Evolutionary conservation across 1,140 invertebrate genomes (phyloP).

Genomic region (Campoletis sonorensis): DNA sequence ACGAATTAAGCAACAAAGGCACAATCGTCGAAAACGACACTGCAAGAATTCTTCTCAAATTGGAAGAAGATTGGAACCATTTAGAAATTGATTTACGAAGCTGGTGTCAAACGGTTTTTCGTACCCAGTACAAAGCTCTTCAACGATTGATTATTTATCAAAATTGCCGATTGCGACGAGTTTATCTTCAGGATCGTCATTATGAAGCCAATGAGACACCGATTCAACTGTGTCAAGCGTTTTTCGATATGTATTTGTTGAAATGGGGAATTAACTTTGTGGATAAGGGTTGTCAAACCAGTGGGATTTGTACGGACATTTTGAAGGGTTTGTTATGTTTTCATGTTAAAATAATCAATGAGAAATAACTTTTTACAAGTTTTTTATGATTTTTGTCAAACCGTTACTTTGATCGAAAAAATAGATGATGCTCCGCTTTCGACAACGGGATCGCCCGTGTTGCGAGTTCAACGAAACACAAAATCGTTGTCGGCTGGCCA

Average conservation of each 20-base stretch:
- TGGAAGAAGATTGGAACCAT: constrained; percentile 57
- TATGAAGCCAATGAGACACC: constrained; percentile 52
- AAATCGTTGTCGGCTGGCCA: not conserved
- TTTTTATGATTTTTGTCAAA: not conserved
- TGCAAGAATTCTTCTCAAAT: constrained; percentile 41
- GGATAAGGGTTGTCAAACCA: constrained; percentile 55
- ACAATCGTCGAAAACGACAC: constrained; percentile 20
- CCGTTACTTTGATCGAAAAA: not conserved
- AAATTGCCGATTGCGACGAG: constrained; percentile 53
- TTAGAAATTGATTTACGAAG: constrained; percentile 52
- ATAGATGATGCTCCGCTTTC: not conserved
- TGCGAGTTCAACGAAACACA: not conserved
- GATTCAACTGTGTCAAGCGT: constrained; percentile 48
- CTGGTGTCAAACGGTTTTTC: constrained; percentile 47
- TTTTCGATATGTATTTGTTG: constrained; percentile 50
- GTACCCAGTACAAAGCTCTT: constrained; percentile 48
- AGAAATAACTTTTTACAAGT: not conserved
- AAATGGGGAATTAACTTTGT: constrained; percentile 50
- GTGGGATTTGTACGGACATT: constrained; percentile 1
- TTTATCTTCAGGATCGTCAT: constrained; percentile 58
- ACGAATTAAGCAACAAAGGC: constrained; percentile 43
- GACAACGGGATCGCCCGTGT: not conserved
- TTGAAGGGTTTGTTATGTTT: constrained; percentile 12
- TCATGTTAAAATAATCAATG: not conserved
- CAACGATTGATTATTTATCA: constrained; percentile 53